Percentiles rank a stretch among this genome's conserved stretches.
phyloP scores from a whole-genome alignment of 2,113 vertebrate genomes.

The Menura novaehollandiae region DNA sequence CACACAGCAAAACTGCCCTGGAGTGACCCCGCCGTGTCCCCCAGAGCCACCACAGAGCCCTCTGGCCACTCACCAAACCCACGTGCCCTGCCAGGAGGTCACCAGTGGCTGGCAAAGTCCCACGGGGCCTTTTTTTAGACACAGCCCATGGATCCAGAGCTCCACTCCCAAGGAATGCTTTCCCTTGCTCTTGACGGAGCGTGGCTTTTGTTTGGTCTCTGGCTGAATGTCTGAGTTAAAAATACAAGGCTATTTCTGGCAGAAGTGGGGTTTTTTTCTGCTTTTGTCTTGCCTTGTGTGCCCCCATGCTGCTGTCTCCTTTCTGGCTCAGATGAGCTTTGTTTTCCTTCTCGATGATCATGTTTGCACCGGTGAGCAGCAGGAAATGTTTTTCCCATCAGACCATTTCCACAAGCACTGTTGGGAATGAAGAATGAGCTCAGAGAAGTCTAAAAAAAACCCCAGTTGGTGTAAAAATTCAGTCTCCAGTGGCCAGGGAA shows the following conservation, averaged over 20 bases:
- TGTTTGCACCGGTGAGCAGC: constrained; percentile 35
- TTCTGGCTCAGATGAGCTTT: constrained; percentile 36
- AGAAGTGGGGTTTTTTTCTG: background rate
- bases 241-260: constrained; percentile 59
- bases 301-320: constrained; percentile 25
- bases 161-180: background rate
- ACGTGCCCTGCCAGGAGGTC: rapidly evolving
- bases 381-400: constrained; percentile 39
- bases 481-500: background rate
- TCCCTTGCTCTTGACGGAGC: background rate
- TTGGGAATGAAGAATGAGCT: background rate
- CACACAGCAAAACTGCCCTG: background rate
- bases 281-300: constrained; percentile 20
- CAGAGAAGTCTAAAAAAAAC: background rate
- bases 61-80: background rate
- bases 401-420: background rate
- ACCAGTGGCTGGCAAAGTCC: background rate
- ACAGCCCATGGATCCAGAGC: background rate
- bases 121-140: background rate
- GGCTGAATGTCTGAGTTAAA: constrained; percentile 46
- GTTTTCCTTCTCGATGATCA: constrained; percentile 36
- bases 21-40: background rate
- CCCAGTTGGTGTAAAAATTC: background rate
- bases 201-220: constrained; percentile 44
- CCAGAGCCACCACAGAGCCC: background rate